Conservation (phyloP, 2,888 invertebrate species). For the Odontocolon sp. region DNA sequence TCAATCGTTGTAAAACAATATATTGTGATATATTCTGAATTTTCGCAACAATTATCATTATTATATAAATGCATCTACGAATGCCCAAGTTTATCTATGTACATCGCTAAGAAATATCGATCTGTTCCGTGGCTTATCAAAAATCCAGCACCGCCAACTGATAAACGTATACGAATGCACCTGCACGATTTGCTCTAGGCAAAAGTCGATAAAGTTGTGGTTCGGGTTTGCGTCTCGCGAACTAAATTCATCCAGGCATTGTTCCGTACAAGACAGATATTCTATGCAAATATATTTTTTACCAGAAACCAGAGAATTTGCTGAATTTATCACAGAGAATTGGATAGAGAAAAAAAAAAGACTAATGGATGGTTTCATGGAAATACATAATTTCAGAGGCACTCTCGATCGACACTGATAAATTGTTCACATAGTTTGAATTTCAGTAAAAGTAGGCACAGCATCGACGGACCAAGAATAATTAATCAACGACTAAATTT, state of each 20-base stretch:
- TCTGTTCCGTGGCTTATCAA: constrained; percentile 34
- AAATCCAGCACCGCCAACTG: constrained; percentile 6
- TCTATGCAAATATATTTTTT: neutral
- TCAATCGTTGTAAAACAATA: no score
- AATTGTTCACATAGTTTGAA: no score
- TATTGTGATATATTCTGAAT: neutral
- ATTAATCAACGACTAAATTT: no score
- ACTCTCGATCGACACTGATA: no score
- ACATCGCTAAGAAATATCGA: constrained; percentile 17
- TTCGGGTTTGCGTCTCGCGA: constrained; percentile 17
- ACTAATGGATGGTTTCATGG: no score
- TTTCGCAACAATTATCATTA: neutral
- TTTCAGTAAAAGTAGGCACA: no score
- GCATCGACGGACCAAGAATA: no score
- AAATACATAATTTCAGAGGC: no score
- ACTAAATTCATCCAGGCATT: constrained; percentile 7
- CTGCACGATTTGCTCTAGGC: constrained; percentile 45
- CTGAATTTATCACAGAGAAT: no score
- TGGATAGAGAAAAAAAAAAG: neutral
- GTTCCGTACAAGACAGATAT: neutral
- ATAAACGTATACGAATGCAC: constrained; percentile 33
- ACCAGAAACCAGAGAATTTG: no score
- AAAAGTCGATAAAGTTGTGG: constrained; percentile 49
- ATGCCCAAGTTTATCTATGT: neutral
- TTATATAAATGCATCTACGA: neutral